Evolutionary conservation across 1,140 invertebrate species (phyloP).

Genomic region (Drosophila leontia): DNA sequence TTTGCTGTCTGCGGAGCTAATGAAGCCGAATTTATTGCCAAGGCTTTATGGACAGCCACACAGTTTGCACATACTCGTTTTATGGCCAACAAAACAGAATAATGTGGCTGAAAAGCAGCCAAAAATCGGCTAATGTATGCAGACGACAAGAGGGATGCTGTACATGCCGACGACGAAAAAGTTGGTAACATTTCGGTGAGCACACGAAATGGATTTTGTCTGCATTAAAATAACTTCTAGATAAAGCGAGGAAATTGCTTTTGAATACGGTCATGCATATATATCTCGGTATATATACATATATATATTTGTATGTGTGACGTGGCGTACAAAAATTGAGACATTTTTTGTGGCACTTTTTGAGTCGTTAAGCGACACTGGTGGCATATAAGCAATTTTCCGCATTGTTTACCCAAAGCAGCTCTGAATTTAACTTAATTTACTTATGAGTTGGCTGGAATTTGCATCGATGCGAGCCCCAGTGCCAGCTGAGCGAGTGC

Average conservation of each 20-base stretch:
- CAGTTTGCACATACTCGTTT: constrained; percentile 65
- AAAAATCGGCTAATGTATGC: constrained; percentile 68
- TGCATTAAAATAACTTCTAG: constrained; percentile 68
- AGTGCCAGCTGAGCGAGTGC: constrained; percentile 33
- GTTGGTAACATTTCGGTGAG: constrained; percentile 32
- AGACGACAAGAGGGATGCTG: constrained; percentile 28
- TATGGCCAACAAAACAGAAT: constrained; percentile 54
- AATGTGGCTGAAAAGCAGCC: constrained; percentile 43
- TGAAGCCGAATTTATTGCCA: constrained; percentile 66
- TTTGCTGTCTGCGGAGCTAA: constrained; percentile 37
- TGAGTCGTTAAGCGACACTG: constrained; percentile 33
- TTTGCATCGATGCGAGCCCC: background rate
- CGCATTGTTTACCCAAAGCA: constrained; percentile 26
- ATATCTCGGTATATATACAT: constrained; percentile 32
- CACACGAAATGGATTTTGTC: constrained; percentile 51
- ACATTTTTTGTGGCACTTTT: constrained; percentile 45
- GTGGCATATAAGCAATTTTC: constrained; percentile 40
- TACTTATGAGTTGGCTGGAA: constrained; percentile 13
- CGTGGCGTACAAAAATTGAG: constrained; percentile 47
- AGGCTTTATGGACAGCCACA: constrained; percentile 61
- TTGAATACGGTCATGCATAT: constrained; percentile 40
- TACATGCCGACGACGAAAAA: constrained; percentile 49
- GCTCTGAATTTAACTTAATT: constrained; percentile 21
- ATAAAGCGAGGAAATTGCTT: constrained; percentile 68
- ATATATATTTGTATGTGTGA: constrained; percentile 42